A percentile compares a stretch with the other conserved stretches of the same genome.
phyloP scores from a whole-genome alignment of 2,888 invertebrate genomes.

The Iselma pallidipennis region DNA sequence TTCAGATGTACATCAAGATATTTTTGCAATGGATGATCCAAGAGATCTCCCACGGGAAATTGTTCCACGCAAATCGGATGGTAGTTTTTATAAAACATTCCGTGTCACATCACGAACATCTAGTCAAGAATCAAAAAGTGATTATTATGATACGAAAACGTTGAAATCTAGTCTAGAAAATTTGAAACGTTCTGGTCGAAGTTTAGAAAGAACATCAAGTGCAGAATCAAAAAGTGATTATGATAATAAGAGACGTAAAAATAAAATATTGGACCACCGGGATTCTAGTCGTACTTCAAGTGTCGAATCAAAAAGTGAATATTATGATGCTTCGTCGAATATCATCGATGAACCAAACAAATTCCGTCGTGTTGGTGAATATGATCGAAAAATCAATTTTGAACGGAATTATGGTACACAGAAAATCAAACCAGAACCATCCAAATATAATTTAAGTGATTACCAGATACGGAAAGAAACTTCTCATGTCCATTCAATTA shows the following conservation, averaged over 20 bases:
- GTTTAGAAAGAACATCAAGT: slow-evolving; percentile 61
- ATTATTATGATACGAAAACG: slow-evolving; percentile 68
- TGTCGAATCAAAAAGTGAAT: slow-evolving; percentile 68
- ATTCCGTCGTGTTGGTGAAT: slow-evolving; percentile 42
- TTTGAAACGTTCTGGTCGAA: slow-evolving; percentile 51
- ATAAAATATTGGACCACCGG: slow-evolving; percentile 44
- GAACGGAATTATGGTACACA: slow-evolving; percentile 55
- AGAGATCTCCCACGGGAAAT: slow-evolving; percentile 73
- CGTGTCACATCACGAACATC: slow-evolving; percentile 61
- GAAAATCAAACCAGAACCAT: slow-evolving; percentile 33
- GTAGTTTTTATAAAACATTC: slow-evolving; percentile 72
- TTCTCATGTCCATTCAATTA: slow-evolving; percentile 68
- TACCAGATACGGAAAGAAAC: slow-evolving; percentile 55
- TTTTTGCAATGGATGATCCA: slow-evolving; percentile 80
- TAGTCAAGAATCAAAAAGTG: slow-evolving; percentile 62
- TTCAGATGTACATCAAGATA: slow-evolving; percentile 72
- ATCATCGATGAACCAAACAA: slow-evolving; percentile 39
- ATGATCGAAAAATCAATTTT: slow-evolving; percentile 53
- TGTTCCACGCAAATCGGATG: slow-evolving; percentile 72
- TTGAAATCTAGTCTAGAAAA: slow-evolving; percentile 66
- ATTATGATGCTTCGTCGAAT: slow-evolving; percentile 59
- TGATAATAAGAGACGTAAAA: slow-evolving; percentile 44
- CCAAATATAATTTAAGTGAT: slow-evolving; percentile 30
- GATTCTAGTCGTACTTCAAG: slow-evolving; percentile 69
- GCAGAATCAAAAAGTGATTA: slow-evolving; percentile 68